Evolutionary conservation across 2,888 invertebrate species (phyloP).

Genomic region (Rotaria sp.): DNA sequence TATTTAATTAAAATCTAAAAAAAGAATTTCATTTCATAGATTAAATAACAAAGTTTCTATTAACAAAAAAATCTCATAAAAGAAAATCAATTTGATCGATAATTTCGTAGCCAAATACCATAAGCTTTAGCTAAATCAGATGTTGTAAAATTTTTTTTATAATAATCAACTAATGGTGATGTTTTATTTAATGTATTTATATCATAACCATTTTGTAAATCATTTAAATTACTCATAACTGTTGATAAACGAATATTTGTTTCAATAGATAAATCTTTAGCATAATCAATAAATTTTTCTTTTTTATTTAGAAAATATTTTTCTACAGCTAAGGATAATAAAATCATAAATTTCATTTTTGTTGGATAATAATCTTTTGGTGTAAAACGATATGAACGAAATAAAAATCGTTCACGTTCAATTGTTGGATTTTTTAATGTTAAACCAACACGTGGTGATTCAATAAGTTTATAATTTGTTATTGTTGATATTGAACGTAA

Average conservation of each 20-base stretch:
- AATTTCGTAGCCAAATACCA: not conserved
- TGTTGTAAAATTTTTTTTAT: not conserved
- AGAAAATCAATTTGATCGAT: not conserved
- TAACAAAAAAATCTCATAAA: too few species aligned
- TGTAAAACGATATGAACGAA: conserved; percentile 26
- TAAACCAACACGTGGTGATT: conserved; percentile 12
- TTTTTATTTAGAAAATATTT: not conserved
- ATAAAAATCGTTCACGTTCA: conserved; percentile 15
- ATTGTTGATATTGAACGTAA: not conserved
- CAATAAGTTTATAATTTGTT: not conserved
- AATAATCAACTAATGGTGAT: conserved; percentile 1
- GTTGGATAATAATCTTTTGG: not conserved
- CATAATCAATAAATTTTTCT: not conserved
- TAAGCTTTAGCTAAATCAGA: not conserved
- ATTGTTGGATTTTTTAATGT: not conserved
- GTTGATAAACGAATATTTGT: not conserved
- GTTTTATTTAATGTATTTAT: not conserved
- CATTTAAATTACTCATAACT: not conserved
- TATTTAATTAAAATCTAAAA: too few species aligned
- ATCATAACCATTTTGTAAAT: not conserved
- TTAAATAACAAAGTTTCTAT: too few species aligned
- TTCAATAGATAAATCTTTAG: not conserved
- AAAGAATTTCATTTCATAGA: not conserved
- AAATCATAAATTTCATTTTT: not conserved
- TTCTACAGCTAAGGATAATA: not conserved